Base-by-base conservation (phyloP, 2,797 vertebrate genomes). In the Erpetoichthys calabaricus region DNA sequence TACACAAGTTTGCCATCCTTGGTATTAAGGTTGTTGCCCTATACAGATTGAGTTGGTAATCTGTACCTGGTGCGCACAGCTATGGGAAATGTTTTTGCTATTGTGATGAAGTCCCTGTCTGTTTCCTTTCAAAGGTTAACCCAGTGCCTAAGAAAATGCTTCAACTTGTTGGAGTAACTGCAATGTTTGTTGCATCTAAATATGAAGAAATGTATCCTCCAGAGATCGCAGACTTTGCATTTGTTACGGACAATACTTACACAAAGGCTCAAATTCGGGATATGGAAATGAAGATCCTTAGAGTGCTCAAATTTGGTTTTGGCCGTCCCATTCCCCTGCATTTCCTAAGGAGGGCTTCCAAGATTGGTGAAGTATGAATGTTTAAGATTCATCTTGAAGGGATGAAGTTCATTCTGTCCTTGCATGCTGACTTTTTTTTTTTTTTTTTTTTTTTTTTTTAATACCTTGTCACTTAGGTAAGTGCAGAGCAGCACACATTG, bases 91-190 rank as follows among this genome's bases (percentile, higher is more conserved):
- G 25, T 25, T 25, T 25, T 25, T 25, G 25, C 25, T 25, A 25
- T 25, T 25, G n/a, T n/a, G n/a, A 25, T 1, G 25, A n/a, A n/a
- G n/a, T 25, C 25, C 25, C 25, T 55, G 44, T 53, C 42, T 42
- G 10, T 45, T 4, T 45, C 5, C 4, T 51, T 3, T 55, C 65
- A 7, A 44, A 91, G 89, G 79, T 63, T 58, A 93, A 65, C 44
- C 71, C 77, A 61, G 84, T 92, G 59, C 73, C 86, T 44, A 91
- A 88, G 70, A 88, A 70, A 54, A 77, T 79, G 55, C 70, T 95
- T 45, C 89, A 91, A 74, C 76, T 97, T 8, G 85, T 91, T 8
- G 89, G 72, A n/a, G 58, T 79, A 43, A 73, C 78, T 1, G 68
- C 73, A 9, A 69, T 81, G 70, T 73, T 83, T 2, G 46, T 77